Evolutionary conservation across 1,140 invertebrate species (phyloP), one percentile per base, ranked within the genome.

Genomic region (Cyclargus thomasi): DNA sequence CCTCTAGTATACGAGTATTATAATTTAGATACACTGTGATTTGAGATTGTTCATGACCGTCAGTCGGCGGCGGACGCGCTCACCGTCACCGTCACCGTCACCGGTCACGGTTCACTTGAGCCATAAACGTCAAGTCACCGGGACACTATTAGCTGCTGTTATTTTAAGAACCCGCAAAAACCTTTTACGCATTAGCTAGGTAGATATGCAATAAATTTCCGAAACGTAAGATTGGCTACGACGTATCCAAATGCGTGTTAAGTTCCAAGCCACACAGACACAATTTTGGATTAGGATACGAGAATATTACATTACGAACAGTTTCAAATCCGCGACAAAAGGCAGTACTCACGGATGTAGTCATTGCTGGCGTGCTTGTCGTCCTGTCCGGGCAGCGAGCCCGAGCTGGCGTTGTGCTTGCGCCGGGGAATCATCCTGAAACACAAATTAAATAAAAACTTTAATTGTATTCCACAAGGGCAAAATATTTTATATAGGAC

Each of bases 351-450:
- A 89, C 86, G 71, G 65, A 88, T 89, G 77, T 89, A 85, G 75
- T 89, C 85, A 71, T 89, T 89, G 82, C 86, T 89, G 74, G 86
- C 85, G 71, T 86, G 77, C 78, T 89, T 89, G 79, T 89, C 86
- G 77, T 89, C 86, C 36, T 85, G 79, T 29, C 79, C 71, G 39
- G 82, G 83, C 62, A 89, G 72, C 14, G 87, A 90, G 68, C 84
- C 85, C 18, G 84, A 85, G 3, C 84, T 86, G 16, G 78, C 86
- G 78, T 89, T 89, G 78, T 89, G 84, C 59, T 89, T 89, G 59
- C 86, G 75, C 57, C 85, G 74, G 65, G 86, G 86, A 63, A 89
- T 89, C 86, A 89, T 89, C 65, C 85, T 87, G 79, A 16, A 76
- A 74, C 59, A 67, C 17, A 57, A 29, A 29, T 29, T 67, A 53